phyloP scores from a whole-genome alignment of 2,888 invertebrate species.

The Syrista parreyssii region DNA sequence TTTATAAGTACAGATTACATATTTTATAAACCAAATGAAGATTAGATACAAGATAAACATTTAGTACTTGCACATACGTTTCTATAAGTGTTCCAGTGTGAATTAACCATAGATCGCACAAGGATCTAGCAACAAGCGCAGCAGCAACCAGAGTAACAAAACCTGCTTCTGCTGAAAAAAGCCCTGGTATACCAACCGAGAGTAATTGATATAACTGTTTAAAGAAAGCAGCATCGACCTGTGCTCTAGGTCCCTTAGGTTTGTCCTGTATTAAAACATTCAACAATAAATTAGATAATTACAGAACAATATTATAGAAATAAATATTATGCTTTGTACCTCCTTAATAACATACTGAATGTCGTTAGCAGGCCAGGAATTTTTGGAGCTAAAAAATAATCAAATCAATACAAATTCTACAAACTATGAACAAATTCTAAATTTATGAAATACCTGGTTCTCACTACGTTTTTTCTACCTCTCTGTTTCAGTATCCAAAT shows the following conservation, averaged over 20 bases:
- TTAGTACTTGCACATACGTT: constrained; percentile 71
- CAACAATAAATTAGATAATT: constrained; percentile 7
- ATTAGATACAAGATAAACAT: background rate
- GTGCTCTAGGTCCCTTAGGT: constrained; percentile 73
- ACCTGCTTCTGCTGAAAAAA: constrained; percentile 81
- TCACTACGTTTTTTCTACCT: constrained; percentile 38
- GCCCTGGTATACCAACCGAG: constrained; percentile 75
- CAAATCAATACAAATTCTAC: constrained; percentile 10
- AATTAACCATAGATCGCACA: constrained; percentile 98
- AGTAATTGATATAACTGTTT: constrained; percentile 76
- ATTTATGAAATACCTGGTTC: constrained; percentile 28
- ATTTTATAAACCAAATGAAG: background rate
- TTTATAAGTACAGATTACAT: constrained; percentile 21
- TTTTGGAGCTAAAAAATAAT: constrained; percentile 54
- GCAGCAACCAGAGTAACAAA: constrained; percentile 80
- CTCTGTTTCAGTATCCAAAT: constrained; percentile 54
- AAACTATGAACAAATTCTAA: background rate
- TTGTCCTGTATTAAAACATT: constrained; percentile 55
- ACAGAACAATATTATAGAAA: constrained; percentile 3
- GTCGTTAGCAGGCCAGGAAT: constrained; percentile 74
- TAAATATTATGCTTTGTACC: constrained; percentile 48
- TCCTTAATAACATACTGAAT: constrained; percentile 85
- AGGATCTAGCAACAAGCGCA: constrained; percentile 86
- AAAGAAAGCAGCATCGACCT: constrained; percentile 81
- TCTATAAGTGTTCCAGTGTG: constrained; percentile 94